Percentiles rank a stretch among this genome's conserved stretches.
These are phyloP conservation scores for Hemistola chrysoprasaria DNA, from an alignment of 2,888 invertebrate genomes.

Conservation along the genomic window DNA sequence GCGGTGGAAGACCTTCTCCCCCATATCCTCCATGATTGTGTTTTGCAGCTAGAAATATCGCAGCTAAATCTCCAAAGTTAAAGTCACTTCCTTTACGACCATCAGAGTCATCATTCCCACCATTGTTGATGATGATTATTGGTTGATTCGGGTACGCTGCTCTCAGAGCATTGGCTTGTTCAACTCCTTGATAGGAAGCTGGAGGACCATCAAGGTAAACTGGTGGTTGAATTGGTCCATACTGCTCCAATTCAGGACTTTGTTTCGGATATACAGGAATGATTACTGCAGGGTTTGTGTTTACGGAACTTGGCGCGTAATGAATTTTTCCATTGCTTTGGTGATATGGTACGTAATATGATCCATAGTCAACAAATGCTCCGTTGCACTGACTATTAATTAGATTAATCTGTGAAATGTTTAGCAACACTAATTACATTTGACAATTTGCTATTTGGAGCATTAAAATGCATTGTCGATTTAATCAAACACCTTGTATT, in stretches of 20 bases:
- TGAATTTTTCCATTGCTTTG: background rate
- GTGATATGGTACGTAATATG: slow-evolving; percentile 2
- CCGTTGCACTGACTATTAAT: slow-evolving; percentile 4
- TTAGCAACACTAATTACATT: no score
- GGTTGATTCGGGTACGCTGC: slow-evolving; percentile 14
- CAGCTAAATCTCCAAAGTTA: slow-evolving; percentile 5
- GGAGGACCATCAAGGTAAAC: slow-evolving; percentile 3
- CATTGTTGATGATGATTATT: slow-evolving; percentile 20
- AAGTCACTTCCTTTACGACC: slow-evolving; percentile 1
- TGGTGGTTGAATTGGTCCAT: background rate
- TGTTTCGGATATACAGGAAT: no score
- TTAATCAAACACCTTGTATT: no score
- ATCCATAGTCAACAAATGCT: slow-evolving; percentile 2
- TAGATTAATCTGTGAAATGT: slow-evolving; percentile 2
- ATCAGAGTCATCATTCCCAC: slow-evolving; percentile 6
- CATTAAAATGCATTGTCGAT: no score
- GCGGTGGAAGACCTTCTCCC: background rate
- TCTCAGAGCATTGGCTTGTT: slow-evolving; percentile 7
- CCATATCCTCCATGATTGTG: background rate
- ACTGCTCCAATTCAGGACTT: background rate
- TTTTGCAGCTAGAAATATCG: slow-evolving; percentile 1
- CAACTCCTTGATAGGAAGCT: slow-evolving; percentile 10
- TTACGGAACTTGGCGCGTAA: no score
- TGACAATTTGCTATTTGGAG: no score
- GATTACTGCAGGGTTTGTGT: no score